Evolutionary conservation across 2,113 vertebrate genomes (phyloP), one percentile per base, ranked within the genome.

Genomic region (Corythaixoides concolor): DNA sequence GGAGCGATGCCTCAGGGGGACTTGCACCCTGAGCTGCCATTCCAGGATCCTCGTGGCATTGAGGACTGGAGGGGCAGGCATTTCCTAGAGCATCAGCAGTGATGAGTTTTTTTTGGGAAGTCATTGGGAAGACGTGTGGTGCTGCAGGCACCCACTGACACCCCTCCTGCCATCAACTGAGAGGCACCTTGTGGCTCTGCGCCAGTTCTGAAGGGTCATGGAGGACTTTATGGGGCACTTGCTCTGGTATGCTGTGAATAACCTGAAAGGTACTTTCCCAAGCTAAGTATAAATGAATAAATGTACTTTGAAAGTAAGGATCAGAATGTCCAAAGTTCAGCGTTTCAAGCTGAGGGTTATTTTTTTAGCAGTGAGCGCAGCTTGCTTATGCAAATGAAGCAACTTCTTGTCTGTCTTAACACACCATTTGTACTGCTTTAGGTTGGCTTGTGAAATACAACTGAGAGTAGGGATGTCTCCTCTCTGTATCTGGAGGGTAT

Each of bases 191-290:
- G 2, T 4, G 64, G 39, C 43, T 82, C 49, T 52, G 64, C 1
- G 13, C 49, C 53, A 26, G 8, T 17, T 64, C 43, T 47, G 39
- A 59, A 72, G 73, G 33, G 56, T 82, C 69, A 70, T 6, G 9
- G 39, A 82, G 58, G 43, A 53, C 77, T 89, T 95, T 75, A 17
- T 68, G 91, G 56, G 87, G 49, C 89, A 67, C 19, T 56, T 94
- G 74, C 74, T 87, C 52, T 87, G 70, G 84, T 87, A 78, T 93
- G 89, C 73, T 89, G 24, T 94, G 93, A 92, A 91, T 82, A 94
- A 91, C 75, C 59, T 80, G 68, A 77, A 86, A 81, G 47, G 59
- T 94, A 86, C 94, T 97, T 93, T 77, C 30, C 64, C 1, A 5
- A n/a, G 76, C 66, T 84, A 90, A 86, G 90, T 56, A 56, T 86